These are phyloP conservation scores for Leptopilina clavipes DNA, from an alignment of 1,140 invertebrate genomes.

Conservation along the genomic window DNA sequence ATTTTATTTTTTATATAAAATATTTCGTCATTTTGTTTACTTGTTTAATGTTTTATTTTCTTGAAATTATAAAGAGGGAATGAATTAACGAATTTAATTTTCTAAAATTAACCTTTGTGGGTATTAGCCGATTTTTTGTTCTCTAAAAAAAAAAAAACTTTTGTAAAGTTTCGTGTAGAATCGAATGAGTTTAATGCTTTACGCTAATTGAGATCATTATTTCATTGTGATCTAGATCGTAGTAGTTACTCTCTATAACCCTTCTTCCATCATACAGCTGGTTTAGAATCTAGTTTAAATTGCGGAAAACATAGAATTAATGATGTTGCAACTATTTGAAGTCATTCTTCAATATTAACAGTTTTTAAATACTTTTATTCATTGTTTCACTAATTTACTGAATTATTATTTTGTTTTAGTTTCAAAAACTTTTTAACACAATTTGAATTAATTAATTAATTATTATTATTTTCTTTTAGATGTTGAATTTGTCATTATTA, in stretches of 20 bases:
- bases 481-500: no score
- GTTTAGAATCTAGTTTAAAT: conserved; percentile 24
- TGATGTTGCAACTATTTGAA: background rate
- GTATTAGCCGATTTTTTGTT: no score
- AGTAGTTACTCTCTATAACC: conserved; percentile 14
- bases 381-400: no score
- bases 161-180: background rate
- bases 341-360: background rate
- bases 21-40: no score
- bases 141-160: no score
- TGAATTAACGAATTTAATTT: no score
- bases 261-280: conserved; percentile 14
- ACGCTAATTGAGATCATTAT: conserved; percentile 30
- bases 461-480: no score
- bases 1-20: no score
- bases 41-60: background rate
- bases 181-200: conserved; percentile 2
- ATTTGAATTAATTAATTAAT: no score
- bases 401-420: background rate
- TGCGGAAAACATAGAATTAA: background rate
- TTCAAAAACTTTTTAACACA: no score
- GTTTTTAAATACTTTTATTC: no score
- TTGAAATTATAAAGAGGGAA: background rate
- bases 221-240: conserved; percentile 29
- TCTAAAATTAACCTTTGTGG: background rate